Percentiles rank a stretch among this genome's conserved stretches.
phyloP scores from a whole-genome alignment of 2,888 invertebrate species.

The Eucriotettix oculatus region DNA sequence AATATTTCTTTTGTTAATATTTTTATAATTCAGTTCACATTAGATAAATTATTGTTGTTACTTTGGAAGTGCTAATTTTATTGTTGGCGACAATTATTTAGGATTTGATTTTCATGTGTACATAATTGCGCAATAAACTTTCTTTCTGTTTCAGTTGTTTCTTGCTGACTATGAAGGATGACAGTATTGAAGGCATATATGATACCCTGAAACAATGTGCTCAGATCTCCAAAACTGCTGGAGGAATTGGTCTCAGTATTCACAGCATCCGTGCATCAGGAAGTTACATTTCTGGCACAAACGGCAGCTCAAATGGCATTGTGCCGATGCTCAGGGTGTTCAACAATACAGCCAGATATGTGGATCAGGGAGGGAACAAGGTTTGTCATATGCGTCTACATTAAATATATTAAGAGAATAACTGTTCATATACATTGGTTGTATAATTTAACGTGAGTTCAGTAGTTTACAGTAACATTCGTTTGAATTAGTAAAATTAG shows the following conservation, averaged over 20 bases:
- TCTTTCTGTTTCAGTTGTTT: conserved; percentile 54
- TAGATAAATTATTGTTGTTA: no score
- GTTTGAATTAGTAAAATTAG: no score
- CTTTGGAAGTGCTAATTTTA: no score
- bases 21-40: no score
- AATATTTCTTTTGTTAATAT: no score
- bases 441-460: no score
- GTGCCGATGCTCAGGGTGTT: conserved; percentile 92
- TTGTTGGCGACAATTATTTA: no score
- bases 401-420: not conserved
- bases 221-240: conserved; percentile 83
- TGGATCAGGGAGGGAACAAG: conserved; percentile 96
- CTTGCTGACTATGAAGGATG: conserved; percentile 81
- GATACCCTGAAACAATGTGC: conserved; percentile 86
- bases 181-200: conserved; percentile 91
- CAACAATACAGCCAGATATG: conserved; percentile 90
- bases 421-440: not conserved
- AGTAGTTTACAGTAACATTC: no score
- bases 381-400: conserved; percentile 16
- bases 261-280: conserved; percentile 90
- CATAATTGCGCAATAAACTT: not conserved
- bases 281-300: conserved; percentile 82
- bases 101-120: not conserved
- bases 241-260: conserved; percentile 91
- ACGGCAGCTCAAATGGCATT: conserved; percentile 86